Evolutionary conservation across 2,888 invertebrate species (phyloP), one percentile per base, ranked within the genome.

Genomic region (Elysia crispata): DNA sequence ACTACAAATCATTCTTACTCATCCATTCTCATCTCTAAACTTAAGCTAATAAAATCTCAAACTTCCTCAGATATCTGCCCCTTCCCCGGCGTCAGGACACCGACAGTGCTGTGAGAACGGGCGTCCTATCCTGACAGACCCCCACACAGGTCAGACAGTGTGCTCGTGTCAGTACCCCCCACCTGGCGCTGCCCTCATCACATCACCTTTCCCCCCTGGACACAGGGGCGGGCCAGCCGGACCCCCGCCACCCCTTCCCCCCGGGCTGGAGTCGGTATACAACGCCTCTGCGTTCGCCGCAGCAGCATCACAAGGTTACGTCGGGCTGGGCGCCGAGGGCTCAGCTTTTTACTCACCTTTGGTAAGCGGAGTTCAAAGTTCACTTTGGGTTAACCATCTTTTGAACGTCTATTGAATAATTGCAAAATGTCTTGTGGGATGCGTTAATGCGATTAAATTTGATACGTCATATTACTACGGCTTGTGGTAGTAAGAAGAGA

Each of bases 331-430:
- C 0, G 85, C 91, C 92, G 92, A 92, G 73, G 97, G 97, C 91
- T 97, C 97, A 73, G 97, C 97, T 79, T 98, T 98, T 93, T 97
- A 97, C 93, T 96, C 97, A 84, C 97, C 97, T 87, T 93, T 98
- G 95, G 97, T 98, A 94, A 79, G 81, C 69, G 15, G 0, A n/a
- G n/a, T n/a, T n/a, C n/a, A n/a, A n/a, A n/a, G n/a, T n/a, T n/a
- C n/a, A n/a, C n/a, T n/a, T n/a, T n/a, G n/a, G n/a, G n/a, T n/a
- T n/a, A n/a, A n/a, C n/a, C n/a, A n/a, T n/a, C n/a, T n/a, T n/a
- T n/a, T n/a, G n/a, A n/a, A n/a, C n/a, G n/a, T n/a, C n/a, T n/a
- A n/a, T n/a, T n/a, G n/a, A n/a, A n/a, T n/a, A n/a, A n/a, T n/a
- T n/a, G n/a, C n/a, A n/a, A n/a, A n/a, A n/a, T n/a, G n/a, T n/a